Evolutionary conservation across 2,113 vertebrate species (phyloP).

Genomic region (Crotalus viridis): DNA sequence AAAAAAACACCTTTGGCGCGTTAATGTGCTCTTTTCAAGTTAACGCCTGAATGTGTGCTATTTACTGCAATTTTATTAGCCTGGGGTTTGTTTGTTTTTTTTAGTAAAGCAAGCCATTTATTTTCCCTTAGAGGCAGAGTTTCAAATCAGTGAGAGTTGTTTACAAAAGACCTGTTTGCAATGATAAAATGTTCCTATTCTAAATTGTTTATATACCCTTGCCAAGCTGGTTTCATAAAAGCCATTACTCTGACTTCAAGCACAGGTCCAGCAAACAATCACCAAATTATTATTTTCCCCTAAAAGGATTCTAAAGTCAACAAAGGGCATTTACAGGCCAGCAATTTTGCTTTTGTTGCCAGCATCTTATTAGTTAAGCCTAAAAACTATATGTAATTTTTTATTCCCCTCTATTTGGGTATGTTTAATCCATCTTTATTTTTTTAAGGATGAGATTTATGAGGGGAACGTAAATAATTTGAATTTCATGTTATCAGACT

Average conservation of each 20-base stretch:
- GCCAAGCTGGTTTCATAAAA: slow-evolving; percentile 66
- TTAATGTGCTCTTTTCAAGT: slow-evolving; percentile 64
- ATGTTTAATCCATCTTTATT: neutral
- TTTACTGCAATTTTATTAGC: slow-evolving; percentile 62
- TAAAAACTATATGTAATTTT: slow-evolving; percentile 59
- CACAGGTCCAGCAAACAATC: slow-evolving; percentile 67
- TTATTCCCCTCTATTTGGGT: slow-evolving; percentile 35
- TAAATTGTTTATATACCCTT: slow-evolving; percentile 65
- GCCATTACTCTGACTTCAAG: slow-evolving; percentile 55
- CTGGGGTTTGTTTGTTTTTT: slow-evolving; percentile 33
- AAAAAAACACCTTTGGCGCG: slow-evolving; percentile 38
- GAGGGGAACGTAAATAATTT: neutral
- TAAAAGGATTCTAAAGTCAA: slow-evolving; percentile 49
- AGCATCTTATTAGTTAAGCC: slow-evolving; percentile 39
- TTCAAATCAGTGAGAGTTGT: slow-evolving; percentile 69
- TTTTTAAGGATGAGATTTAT: slow-evolving; percentile 1
- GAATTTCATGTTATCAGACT: slow-evolving; percentile 11
- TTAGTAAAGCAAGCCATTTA: slow-evolving; percentile 69
- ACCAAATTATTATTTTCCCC: slow-evolving; percentile 52
- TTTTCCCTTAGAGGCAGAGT: slow-evolving; percentile 66
- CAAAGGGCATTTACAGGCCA: slow-evolving; percentile 51
- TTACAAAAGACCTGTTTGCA: slow-evolving; percentile 68
- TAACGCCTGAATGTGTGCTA: slow-evolving; percentile 61
- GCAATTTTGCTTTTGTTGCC: slow-evolving; percentile 15
- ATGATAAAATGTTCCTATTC: slow-evolving; percentile 60